Evolutionary conservation across 1,140 invertebrate genomes (phyloP), one percentile per base, ranked within the genome.

Genomic region (Drosophila kepulauana): DNA sequence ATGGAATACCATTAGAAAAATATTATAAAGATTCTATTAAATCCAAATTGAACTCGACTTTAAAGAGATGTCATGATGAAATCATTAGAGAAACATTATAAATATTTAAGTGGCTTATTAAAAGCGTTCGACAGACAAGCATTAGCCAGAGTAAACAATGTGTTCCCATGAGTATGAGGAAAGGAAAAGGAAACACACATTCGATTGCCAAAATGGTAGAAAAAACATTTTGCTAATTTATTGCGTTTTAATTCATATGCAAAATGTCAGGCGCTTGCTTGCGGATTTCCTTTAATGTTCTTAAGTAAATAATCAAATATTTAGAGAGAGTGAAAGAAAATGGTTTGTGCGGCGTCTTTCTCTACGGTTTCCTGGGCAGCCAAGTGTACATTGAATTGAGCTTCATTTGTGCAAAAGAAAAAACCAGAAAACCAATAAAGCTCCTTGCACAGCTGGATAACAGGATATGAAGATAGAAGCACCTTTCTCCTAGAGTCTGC

Each of bases 221-320:
- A 64, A 68, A 75, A 66, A 68, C 38, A 64, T 48, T 38, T 89
- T 89, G 81, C 75, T 85, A 86, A 89, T 86, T 89, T 89, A 89
- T 91, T 86, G 79, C 88, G 87, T 73, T 87, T 91, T 91, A 91
- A 91, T 91, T 91, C 88, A 91, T 91, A 91, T 91, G 87, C 87
- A 78, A 91, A 91, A 68, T 81, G 54, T 72, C 49, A 25, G 30
- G 41, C 56, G 30, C 7, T 1, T 67, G 16, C 11, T 61, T 43
- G 58, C 65, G 8, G 16, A 41, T 57, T 68, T 58, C 71, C 77
- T 82, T 85, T 89, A 82, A 90, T 90, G 72, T 79, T 45, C 56
- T 67, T 74, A 68, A 64, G 70, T 79, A 82, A 90, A 87, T 87
- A 91, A 82, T 91, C 75, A 84, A 90, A 82, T 80, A 71, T 77